Conservation (phyloP, 2,888 invertebrate genomes). For the Chironomus riparius region DNA sequence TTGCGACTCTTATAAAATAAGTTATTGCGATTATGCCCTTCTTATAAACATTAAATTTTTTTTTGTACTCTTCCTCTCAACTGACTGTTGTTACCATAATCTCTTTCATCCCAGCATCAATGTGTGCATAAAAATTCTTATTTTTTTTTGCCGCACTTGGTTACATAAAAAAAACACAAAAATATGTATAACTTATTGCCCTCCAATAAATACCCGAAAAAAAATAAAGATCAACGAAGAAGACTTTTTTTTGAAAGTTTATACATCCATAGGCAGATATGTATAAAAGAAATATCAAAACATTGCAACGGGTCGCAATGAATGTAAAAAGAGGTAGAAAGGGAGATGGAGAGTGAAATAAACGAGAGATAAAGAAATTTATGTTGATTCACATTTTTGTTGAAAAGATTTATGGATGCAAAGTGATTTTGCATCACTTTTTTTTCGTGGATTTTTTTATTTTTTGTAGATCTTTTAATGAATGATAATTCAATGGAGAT, state of each 20-base stretch:
- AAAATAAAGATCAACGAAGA: background rate
- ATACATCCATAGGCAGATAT: background rate
- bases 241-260: too few species aligned
- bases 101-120: background rate
- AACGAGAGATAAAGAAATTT: slow-evolving; percentile 9
- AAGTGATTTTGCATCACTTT: slow-evolving; percentile 22
- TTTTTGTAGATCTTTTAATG: background rate
- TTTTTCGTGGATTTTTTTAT: background rate
- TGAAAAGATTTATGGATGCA: slow-evolving; percentile 21
- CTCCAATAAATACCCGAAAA: slow-evolving; percentile 25
- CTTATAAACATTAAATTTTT: background rate
- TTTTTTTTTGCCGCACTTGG: background rate
- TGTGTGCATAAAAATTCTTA: background rate
- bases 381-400: slow-evolving; percentile 15
- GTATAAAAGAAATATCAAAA: slow-evolving; percentile 1
- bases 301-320: background rate
- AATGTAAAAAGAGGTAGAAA: background rate
- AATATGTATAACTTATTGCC: slow-evolving; percentile 18
- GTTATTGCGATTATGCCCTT: slow-evolving; percentile 23
- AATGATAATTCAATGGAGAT: background rate
- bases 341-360: background rate
- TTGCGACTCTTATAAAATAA: slow-evolving; percentile 21
- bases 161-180: background rate
- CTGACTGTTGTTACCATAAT: too few species aligned
- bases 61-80: background rate